These are phyloP conservation scores for Carposina sasakii DNA, from an alignment of 1,140 invertebrate genomes.

Conservation along the genomic window DNA sequence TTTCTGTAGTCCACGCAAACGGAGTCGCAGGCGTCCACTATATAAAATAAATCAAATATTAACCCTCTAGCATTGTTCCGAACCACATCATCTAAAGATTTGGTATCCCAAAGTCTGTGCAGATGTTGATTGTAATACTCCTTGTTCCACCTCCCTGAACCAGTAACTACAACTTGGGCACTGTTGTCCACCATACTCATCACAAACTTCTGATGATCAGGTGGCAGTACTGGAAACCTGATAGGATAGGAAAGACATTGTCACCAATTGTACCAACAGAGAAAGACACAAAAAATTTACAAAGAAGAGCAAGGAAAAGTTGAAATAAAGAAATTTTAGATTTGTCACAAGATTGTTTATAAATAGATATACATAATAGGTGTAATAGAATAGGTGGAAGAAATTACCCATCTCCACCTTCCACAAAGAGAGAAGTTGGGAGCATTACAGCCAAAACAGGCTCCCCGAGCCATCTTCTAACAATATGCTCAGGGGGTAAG, in stretches of 20 bases:
- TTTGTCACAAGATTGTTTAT: too few relatives aligned
- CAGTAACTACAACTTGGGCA: conserved; percentile 87
- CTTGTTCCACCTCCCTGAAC: conserved; percentile 77
- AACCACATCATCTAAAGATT: conserved; percentile 73
- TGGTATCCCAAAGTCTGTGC: conserved; percentile 83
- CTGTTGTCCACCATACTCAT: conserved; percentile 79
- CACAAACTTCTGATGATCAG: conserved; percentile 86
- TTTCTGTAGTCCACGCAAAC: too few relatives aligned
- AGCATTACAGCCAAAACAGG: conserved; percentile 90
- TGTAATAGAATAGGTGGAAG: too few relatives aligned
- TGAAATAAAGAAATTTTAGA: too few relatives aligned
- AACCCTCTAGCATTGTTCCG: conserved; percentile 66
- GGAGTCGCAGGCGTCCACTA: too few relatives aligned
- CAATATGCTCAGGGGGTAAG: conserved; percentile 76
- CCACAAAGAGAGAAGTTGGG: conserved; percentile 87
- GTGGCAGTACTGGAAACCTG: conserved; percentile 90
- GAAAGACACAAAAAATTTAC: conserved; percentile 9
- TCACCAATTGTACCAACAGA: too few relatives aligned
- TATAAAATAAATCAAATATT: too few relatives aligned
- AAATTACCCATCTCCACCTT: too few relatives aligned
- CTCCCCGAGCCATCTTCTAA: conserved; percentile 94
- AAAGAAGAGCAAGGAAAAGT: too few relatives aligned
- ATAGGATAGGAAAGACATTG: too few relatives aligned
- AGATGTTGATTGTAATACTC: conserved; percentile 89
- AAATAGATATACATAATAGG: too few relatives aligned